Evolutionary conservation across 2,888 invertebrate genomes (phyloP), one percentile per base, ranked within the genome.

Genomic region (Hypselothyrea guttata): DNA sequence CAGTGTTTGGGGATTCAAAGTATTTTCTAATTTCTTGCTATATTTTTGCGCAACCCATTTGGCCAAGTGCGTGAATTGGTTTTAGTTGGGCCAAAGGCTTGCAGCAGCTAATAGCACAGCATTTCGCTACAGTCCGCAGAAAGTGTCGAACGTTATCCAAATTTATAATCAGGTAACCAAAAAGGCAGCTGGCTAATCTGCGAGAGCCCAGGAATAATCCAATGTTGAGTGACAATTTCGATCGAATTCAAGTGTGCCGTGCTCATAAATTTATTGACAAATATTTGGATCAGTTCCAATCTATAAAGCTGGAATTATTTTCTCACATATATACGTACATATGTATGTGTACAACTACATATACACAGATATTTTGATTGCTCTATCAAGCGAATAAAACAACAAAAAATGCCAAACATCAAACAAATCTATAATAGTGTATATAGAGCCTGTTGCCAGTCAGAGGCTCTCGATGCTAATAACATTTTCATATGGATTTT

Each of bases 11-110:
- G 59, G 51, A 61, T 52, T 62, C 52, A 54, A 58, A 70, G 62
- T 52, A 62, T 63, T 63, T 22, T 55, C 44, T 55, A 27, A 27
- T 57, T 47, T 58, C 44, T 58, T 38, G 49, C 41, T 72, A 84
- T 67, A 71, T 77, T 82, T 22, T 78, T 78, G 64, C 56, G 56
- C 63, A 69, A 78, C 58, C 64, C 74, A 56, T 53, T 22, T 55
- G 41, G 40, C 52, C 65, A 57, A 71, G 77, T 73, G 77, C 74
- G 74, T 77, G 59, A 60, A 76, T 57, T 44, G 59, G 57, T 63
- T 86, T 86, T 76, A 86, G 86, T 86, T 71, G 82, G 87, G 85
- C 85, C 79, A 82, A 79, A 86, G 82, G 79, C 86, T 86, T 77
- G 73, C 72, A 70, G 38, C 86, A 85, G 87, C 81, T 68, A 85